Evolutionary conservation across 1,140 invertebrate species (phyloP).

Genomic region (Ips typographus): DNA sequence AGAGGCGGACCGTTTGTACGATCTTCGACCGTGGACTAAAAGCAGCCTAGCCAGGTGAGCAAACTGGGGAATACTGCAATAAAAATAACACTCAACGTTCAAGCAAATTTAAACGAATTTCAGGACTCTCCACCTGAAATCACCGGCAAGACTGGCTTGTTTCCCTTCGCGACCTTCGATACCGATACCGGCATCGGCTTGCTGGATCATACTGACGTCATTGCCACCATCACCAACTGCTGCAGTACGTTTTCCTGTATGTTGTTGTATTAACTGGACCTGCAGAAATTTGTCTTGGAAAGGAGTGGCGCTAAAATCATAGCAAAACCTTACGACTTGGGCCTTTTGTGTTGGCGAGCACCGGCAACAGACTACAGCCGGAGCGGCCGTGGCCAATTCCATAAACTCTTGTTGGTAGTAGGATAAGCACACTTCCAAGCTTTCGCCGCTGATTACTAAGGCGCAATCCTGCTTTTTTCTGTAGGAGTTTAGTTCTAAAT

Average conservation of each 20-base stretch:
- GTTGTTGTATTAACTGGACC: slow-evolving; percentile 75
- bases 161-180: slow-evolving; percentile 93
- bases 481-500: slow-evolving; percentile 88
- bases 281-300: slow-evolving; percentile 25
- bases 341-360: slow-evolving; percentile 99
- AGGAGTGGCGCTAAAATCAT: too few species aligned
- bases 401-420: slow-evolving; percentile 96
- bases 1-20: slow-evolving; percentile 94
- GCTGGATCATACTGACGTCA: slow-evolving; percentile 92
- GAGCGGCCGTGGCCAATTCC: slow-evolving; percentile 87
- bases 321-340: slow-evolving; percentile 72
- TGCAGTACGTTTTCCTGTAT: slow-evolving; percentile 82
- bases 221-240: slow-evolving; percentile 86
- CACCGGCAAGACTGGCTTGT: slow-evolving; percentile 97
- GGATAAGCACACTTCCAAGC: slow-evolving; percentile 90
- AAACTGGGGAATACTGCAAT: slow-evolving; percentile 90
- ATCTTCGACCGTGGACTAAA: slow-evolving; percentile 92
- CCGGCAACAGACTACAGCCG: slow-evolving; percentile 93
- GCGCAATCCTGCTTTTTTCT: slow-evolving; percentile 84
- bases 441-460: slow-evolving; percentile 90
- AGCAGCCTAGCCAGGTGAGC: slow-evolving; percentile 82
- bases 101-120: neutral
- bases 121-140: slow-evolving; percentile 58
- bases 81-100: neutral
- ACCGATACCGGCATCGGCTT: slow-evolving; percentile 93